Conservation (phyloP, 2,888 invertebrate species). For the Oscheius sp. region DNA sequence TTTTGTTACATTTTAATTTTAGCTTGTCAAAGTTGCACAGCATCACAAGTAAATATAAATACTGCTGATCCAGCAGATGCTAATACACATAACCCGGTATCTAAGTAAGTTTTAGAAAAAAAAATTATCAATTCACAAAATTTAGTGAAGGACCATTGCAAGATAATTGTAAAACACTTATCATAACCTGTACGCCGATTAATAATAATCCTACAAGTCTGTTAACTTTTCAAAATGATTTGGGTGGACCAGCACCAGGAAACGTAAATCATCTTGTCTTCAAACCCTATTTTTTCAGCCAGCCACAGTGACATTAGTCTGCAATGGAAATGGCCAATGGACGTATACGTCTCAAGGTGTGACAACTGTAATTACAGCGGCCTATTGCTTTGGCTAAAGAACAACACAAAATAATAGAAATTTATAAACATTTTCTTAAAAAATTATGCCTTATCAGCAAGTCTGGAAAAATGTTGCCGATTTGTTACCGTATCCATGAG, state of each 20-base stretch:
- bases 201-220: not conserved
- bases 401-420: too few relatives aligned
- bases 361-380: not conserved
- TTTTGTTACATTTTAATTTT: too few relatives aligned
- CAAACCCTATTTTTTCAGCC: too few relatives aligned
- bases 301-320: too few relatives aligned
- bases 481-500: conserved; percentile 57
- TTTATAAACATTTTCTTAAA: not conserved
- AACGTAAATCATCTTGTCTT: not conserved
- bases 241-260: not conserved
- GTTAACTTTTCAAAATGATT: not conserved
- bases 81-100: too few relatives aligned
- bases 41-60: not conserved
- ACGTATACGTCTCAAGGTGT: not conserved
- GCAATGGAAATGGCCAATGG: too few relatives aligned
- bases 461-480: conserved; percentile 46
- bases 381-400: not conserved
- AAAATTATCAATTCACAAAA: too few relatives aligned
- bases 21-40: not conserved
- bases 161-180: too few relatives aligned
- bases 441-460: conserved; percentile 24
- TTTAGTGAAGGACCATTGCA: too few relatives aligned
- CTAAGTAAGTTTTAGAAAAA: too few relatives aligned
- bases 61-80: conserved; percentile 1
- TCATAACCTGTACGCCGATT: not conserved